A percentile compares a stretch with the other conserved stretches of the same genome.
These are phyloP conservation scores for Homalodisca vitripennis DNA, from an alignment of 1,140 invertebrate genomes.

Conservation along the genomic window DNA sequence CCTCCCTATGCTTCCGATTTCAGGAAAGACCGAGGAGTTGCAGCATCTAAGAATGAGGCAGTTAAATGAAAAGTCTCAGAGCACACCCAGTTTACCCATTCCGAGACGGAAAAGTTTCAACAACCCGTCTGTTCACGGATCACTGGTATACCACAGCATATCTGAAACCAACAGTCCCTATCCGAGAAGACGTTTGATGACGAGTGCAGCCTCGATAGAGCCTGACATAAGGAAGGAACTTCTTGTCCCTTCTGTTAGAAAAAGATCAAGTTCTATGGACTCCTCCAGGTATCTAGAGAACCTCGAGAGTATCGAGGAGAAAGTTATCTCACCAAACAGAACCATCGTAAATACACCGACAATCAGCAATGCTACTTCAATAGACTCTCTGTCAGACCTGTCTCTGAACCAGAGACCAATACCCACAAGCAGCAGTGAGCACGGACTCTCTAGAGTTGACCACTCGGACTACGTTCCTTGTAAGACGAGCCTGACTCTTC, in stretches of 20 bases:
- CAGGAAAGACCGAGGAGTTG: conserved; percentile 19
- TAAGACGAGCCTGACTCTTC: background rate
- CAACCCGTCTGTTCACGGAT: conserved; percentile 52
- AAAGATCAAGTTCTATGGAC: conserved; percentile 68
- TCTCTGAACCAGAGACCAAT: conserved; percentile 7
- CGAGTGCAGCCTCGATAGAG: conserved; percentile 55
- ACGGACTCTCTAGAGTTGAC: background rate
- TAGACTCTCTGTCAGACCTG: conserved; percentile 35
- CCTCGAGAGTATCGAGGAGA: conserved; percentile 47
- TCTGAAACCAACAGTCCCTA: conserved; percentile 55
- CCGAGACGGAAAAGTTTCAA: conserved; percentile 54
- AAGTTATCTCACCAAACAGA: conserved; percentile 31
- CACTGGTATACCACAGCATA: conserved; percentile 43
- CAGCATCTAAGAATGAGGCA: conserved; percentile 14
- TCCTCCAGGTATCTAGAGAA: conserved; percentile 64
- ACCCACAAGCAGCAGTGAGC: conserved; percentile 8
- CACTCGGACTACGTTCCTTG: background rate
- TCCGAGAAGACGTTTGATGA: conserved; percentile 55
- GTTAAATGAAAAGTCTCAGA: conserved; percentile 57
- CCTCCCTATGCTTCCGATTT: conserved; percentile 38
- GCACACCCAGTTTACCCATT: conserved; percentile 60
- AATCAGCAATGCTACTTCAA: conserved; percentile 33
- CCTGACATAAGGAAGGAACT: background rate
- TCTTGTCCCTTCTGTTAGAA: conserved; percentile 6
- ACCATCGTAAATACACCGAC: conserved; percentile 29